Percentiles rank a stretch among this genome's conserved stretches.
Evolutionary conservation across 1,140 invertebrate genomes (phyloP).

Genomic region (Zaprionus capensis): DNA sequence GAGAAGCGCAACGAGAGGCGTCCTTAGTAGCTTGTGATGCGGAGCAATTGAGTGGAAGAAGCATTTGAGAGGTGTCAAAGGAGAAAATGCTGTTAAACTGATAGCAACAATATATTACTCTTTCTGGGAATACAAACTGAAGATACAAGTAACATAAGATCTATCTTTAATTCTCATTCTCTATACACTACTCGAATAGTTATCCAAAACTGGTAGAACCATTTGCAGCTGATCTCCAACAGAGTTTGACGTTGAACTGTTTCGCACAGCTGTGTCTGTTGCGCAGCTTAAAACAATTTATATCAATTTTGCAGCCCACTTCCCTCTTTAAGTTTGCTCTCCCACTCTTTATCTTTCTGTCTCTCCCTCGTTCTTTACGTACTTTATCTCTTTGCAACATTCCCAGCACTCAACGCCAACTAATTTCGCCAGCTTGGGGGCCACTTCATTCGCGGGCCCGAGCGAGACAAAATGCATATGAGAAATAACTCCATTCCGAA

Average conservation of each 20-base stretch:
- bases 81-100: too few species aligned
- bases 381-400: slow-evolving; percentile 45
- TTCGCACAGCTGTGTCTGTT: slow-evolving; percentile 60
- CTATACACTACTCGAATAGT: too few species aligned
- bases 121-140: too few species aligned
- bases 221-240: slow-evolving; percentile 36
- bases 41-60: background rate
- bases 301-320: slow-evolving; percentile 63
- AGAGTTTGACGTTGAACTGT: slow-evolving; percentile 58
- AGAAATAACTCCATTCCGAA: slow-evolving; percentile 20
- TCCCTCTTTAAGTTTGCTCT: slow-evolving; percentile 11
- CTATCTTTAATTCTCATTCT: too few species aligned
- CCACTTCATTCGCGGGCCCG: slow-evolving; percentile 57
- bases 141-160: too few species aligned
- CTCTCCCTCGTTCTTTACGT: slow-evolving; percentile 14
- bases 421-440: slow-evolving; percentile 71
- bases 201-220: background rate
- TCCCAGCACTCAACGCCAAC: slow-evolving; percentile 71
- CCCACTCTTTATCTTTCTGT: background rate
- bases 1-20: background rate
- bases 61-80: background rate
- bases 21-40: background rate
- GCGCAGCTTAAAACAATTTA: slow-evolving; percentile 66
- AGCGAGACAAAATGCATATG: slow-evolving; percentile 75
- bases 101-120: too few species aligned